phyloP scores from a whole-genome alignment of 2,113 vertebrate species.

The Ardeotis arabs region DNA sequence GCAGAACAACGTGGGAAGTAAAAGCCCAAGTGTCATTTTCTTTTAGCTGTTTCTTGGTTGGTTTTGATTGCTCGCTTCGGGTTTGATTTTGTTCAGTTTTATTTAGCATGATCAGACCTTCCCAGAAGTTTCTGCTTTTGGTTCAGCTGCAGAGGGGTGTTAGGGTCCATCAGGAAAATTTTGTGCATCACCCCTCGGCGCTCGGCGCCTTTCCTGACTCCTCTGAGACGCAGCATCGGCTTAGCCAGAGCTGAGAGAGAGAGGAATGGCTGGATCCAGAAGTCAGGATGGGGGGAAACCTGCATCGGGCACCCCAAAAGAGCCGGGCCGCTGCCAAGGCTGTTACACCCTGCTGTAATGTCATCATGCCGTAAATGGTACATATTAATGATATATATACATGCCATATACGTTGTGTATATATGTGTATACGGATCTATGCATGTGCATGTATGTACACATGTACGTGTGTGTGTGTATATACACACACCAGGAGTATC shows the following conservation, averaged over 20 bases:
- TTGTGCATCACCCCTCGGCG: rapidly evolving
- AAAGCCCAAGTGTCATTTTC: rapidly evolving
- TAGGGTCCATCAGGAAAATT: background rate
- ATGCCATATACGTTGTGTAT: too few species aligned
- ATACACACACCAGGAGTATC: too few species aligned
- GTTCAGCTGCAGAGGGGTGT: background rate
- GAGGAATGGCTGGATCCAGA: rapidly evolving
- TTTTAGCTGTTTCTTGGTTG: background rate
- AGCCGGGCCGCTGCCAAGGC: too few species aligned
- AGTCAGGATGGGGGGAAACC: background rate
- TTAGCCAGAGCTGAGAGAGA: background rate
- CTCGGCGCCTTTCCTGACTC: background rate
- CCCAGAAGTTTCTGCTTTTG: background rate
- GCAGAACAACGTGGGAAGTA: background rate
- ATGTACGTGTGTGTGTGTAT: too few species aligned
- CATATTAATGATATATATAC: too few species aligned
- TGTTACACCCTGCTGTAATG: too few species aligned
- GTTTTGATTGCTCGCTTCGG: rapidly evolving
- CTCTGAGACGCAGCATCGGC: background rate
- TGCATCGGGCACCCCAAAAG: rapidly evolving
- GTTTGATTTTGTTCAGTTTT: background rate
- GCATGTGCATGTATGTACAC: too few species aligned
- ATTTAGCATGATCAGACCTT: background rate
- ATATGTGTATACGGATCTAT: too few species aligned
- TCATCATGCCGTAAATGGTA: too few species aligned